phyloP scores from a whole-genome alignment of 2,113 vertebrate species.

The Papio anubis region DNA sequence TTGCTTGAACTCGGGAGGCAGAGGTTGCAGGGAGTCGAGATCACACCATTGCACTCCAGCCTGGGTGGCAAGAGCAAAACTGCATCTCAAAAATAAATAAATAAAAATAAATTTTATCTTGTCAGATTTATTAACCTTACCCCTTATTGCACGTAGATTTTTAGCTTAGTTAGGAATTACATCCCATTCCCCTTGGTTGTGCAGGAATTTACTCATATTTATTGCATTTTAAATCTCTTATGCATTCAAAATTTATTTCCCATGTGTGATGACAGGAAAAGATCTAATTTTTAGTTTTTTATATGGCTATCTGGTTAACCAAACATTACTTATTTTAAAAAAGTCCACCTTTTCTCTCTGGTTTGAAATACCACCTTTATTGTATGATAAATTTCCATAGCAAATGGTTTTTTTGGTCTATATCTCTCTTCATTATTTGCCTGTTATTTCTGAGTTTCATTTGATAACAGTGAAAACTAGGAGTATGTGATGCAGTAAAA shows the following conservation, averaged over 20 bases:
- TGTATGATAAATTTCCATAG: neutral
- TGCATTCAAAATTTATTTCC: constrained; percentile 3
- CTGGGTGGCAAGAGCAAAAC: no score
- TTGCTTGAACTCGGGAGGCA: no score
- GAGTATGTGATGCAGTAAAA: neutral
- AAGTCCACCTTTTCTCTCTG: neutral
- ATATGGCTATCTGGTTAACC: neutral
- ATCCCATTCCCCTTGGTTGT: neutral
- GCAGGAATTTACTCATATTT: neutral
- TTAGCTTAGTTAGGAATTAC: neutral
- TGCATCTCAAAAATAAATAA: no score
- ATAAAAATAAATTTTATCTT: neutral
- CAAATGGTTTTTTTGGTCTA: neutral
- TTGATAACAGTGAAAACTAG: neutral
- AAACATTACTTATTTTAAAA: neutral
- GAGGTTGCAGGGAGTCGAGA: no score
- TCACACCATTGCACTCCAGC: no score
- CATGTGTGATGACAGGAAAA: neutral
- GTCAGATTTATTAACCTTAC: neutral
- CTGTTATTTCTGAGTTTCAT: neutral
- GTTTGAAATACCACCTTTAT: neutral
- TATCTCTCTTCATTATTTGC: neutral
- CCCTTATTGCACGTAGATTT: neutral
- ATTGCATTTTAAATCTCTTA: neutral
- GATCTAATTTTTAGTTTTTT: constrained; percentile 30